phyloP scores from a whole-genome alignment of 1,140 invertebrate species.

The Ylistrum balloti region DNA sequence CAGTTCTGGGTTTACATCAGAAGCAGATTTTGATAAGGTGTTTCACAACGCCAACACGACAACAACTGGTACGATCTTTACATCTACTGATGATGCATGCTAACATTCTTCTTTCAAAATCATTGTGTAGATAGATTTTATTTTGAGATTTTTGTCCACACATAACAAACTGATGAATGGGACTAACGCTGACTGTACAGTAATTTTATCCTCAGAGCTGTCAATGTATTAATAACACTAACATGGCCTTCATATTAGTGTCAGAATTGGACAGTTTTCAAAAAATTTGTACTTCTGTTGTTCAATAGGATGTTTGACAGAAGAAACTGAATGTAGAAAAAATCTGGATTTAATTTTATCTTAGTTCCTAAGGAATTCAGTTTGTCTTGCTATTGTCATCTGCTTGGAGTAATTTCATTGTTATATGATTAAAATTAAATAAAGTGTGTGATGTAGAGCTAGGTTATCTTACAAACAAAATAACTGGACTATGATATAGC shows the following conservation, averaged over 20 bases:
- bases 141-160: background rate
- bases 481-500: too few relatives aligned
- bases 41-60: conserved; percentile 70
- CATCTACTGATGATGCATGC: conserved; percentile 23
- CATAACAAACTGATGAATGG: conserved; percentile 29
- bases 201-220: background rate
- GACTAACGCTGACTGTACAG: background rate
- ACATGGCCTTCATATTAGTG: background rate
- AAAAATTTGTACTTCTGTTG: background rate
- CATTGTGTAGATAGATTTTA: background rate
- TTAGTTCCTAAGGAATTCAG: background rate
- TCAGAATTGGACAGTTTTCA: background rate
- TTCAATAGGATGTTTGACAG: background rate
- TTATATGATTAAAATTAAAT: background rate
- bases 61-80: conserved; percentile 63
- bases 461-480: background rate
- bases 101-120: background rate
- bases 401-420: background rate
- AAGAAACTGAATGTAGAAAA: too few relatives aligned
- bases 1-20: conserved; percentile 70
- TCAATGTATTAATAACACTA: background rate
- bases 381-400: background rate
- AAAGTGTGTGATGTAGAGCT: background rate
- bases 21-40: conserved; percentile 78
- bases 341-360: background rate